Conservation (phyloP, 2,113 vertebrate genomes). For the Aspidoscelis tigris region DNA sequence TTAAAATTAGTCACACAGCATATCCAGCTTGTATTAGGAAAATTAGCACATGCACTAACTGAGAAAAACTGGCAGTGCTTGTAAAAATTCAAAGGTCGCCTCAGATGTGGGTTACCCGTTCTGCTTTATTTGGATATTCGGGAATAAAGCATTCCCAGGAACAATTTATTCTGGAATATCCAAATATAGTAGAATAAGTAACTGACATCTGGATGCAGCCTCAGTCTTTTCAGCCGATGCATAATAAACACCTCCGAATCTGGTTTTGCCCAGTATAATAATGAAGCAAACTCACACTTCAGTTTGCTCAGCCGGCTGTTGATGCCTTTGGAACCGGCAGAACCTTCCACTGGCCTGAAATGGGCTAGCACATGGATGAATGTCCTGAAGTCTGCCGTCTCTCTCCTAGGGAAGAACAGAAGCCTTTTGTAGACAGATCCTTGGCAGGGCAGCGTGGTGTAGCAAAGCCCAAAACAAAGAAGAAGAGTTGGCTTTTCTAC, state of each 20-base stretch:
- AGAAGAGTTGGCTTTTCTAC: no score
- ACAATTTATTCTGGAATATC: no score
- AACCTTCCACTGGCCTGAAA: slow-evolving; percentile 77
- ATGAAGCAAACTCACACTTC: slow-evolving; percentile 72
- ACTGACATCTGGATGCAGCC: no score
- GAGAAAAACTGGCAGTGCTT: neutral
- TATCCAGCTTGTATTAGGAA: no score
- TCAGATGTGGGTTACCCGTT: neutral
- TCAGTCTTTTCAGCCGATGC: neutral
- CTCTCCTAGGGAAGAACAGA: slow-evolving; percentile 63
- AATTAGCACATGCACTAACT: fast-evolving
- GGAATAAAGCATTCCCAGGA: no score
- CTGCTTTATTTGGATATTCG: no score
- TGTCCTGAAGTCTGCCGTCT: slow-evolving; percentile 78
- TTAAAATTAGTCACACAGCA: no score
- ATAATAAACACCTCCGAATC: neutral
- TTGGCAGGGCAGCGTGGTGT: no score
- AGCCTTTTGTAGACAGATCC: no score
- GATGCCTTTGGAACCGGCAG: slow-evolving; percentile 62
- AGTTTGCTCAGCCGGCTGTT: slow-evolving; percentile 82
- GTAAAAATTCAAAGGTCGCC: neutral
- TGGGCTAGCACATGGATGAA: slow-evolving; percentile 81
- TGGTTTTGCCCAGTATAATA: no score
- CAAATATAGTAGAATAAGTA: no score
- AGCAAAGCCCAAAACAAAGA: no score